Conservation (phyloP, 92 coral and sea anemone species). For the Epizoanthus scotinus region DNA sequence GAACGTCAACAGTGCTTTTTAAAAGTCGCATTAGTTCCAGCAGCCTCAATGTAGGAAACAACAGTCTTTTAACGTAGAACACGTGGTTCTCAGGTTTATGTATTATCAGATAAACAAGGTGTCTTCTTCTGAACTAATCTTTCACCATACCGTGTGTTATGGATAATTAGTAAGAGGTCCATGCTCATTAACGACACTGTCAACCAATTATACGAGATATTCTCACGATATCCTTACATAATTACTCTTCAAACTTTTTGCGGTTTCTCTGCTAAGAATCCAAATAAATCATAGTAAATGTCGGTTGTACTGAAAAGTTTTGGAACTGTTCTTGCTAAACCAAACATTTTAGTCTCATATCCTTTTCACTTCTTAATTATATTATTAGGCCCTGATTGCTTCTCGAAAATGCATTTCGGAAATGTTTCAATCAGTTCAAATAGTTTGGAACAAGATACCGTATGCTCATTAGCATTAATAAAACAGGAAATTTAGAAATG, state of each 20-base stretch:
- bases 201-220: conserved; percentile 26
- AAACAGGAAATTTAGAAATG: no score
- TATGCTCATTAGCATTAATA: no score
- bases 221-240: background rate
- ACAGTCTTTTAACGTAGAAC: background rate
- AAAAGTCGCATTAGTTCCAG: background rate
- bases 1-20: background rate
- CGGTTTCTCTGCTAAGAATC: no score
- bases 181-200: conserved; percentile 34
- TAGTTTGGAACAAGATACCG: background rate
- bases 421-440: background rate
- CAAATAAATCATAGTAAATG: no score
- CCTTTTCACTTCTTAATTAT: no score
- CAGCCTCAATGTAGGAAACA: background rate
- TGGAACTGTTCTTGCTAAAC: no score
- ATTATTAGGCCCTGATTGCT: background rate
- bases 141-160: conserved; percentile 1
- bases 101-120: background rate
- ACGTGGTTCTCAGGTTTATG: background rate
- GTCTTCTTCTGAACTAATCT: background rate
- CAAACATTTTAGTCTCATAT: no score
- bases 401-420: background rate
- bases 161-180: conserved; percentile 25
- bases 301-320: no score
- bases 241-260: background rate